Conservation (phyloP, 2,888 invertebrate species). For the Erebia ligea region DNA sequence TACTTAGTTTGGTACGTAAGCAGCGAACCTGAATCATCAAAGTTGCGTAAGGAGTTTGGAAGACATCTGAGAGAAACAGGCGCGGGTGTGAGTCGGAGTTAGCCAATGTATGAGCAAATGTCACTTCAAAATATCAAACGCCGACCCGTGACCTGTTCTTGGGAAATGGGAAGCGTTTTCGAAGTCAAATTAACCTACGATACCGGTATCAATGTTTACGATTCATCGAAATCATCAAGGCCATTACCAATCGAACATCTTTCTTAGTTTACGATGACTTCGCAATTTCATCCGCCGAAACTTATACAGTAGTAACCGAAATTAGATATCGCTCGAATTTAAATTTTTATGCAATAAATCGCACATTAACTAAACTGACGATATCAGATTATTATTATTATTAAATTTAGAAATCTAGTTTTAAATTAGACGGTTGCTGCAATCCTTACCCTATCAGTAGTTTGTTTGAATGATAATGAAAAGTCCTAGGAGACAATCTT, state of each 20-base stretch:
- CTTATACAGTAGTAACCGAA: conserved; percentile 23
- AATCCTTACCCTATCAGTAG: background rate
- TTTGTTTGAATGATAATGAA: no score
- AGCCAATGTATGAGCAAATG: conserved; percentile 67
- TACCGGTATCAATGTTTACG: conserved; percentile 35
- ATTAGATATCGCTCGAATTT: conserved; percentile 25
- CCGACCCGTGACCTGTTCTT: conserved; percentile 66
- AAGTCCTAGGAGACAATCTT: no score
- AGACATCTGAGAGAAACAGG: conserved; percentile 50
- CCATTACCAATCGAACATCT: conserved; percentile 25
- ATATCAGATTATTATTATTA: conserved; percentile 18
- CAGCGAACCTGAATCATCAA: conserved; percentile 53
- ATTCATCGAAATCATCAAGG: conserved; percentile 30
- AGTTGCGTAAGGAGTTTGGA: conserved; percentile 60
- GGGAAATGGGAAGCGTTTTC: conserved; percentile 58
- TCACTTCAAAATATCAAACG: conserved; percentile 72
- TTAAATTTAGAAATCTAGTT: conserved; percentile 1
- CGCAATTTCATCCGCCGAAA: conserved; percentile 32
- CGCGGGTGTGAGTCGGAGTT: conserved; percentile 57
- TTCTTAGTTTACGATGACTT: conserved; percentile 35
- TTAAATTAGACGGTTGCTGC: background rate
- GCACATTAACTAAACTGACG: conserved; percentile 6
- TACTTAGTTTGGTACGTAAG: conserved; percentile 32
- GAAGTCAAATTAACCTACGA: conserved; percentile 47
- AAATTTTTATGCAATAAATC: conserved; percentile 34